Evolutionary conservation across 2,113 vertebrate species (phyloP), one percentile per base, ranked within the genome.

Genomic region (Ancistrus triradiatus): DNA sequence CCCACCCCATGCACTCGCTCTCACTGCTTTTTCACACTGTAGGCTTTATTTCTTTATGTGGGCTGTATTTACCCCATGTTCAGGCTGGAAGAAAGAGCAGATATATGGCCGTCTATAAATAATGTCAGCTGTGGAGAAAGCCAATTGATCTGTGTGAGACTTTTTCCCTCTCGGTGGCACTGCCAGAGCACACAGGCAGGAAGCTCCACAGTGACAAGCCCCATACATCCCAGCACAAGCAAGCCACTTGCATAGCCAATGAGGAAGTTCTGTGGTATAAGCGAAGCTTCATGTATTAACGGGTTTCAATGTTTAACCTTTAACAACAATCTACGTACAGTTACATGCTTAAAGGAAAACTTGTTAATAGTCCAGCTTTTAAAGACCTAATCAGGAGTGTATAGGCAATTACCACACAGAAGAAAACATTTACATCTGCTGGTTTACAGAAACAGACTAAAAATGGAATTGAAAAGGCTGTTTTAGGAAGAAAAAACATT

Each of bases 121-220:
- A 91, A 90, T 86, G 85, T 86, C 75, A 80, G 85, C 85, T 85
- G 86, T 84, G 85, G 87, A 90, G 63, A 82, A 89, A 89, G 85
- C 81, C 88, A 87, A 90, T 91, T 88, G 90, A 93, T 93, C 88
- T 86, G 87, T 90, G 88, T 91, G 63, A 35, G 86, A 85, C 57
- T 48, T 55, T 48, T 55, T 63, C 65, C 86, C 84, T 86, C 88
- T 87, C 63, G 42, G 63, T 50, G 28, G 11, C 63, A 58, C 63
- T 66, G 63, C 63, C 53, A 66, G 63, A 58, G 53, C 37, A 66
- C 51, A 67, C 46, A 56, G 50, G 67, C 64, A 58, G 70, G 64
- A 72, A 67, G 52, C 70, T 58, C 37, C 11, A 22, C 31, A 57
- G 44, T 65, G 11, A 46, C 61, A 59, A 60, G 37, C 19, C 42